Base-by-base conservation (phyloP, 2,888 invertebrate species). In the Synergus gifuensis region DNA sequence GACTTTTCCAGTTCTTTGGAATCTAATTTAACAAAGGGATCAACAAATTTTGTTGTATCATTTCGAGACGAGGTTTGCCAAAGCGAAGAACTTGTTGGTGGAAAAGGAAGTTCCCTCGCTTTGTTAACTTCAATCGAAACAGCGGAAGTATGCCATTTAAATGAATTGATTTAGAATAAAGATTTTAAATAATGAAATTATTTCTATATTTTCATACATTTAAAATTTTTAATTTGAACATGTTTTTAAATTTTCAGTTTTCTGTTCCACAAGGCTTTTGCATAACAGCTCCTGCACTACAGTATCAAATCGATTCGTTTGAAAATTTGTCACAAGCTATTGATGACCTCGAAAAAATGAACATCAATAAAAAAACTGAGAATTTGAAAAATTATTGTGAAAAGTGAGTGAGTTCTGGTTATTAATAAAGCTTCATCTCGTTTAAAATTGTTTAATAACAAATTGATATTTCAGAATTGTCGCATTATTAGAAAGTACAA, bases 41-140 rank as follows among this genome's bases (percentile, higher is more conserved):
- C 73, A 7, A 89, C 92, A 12, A 91, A 88, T 2, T 88, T 87
- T 11, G 93, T 94, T 79, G 82, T 93, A 1, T 79, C 91, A 0
- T 93, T 95, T 42, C 91, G 92, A 9, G 93, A 93, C 14, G 87
- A 89, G 0, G 93, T 93, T 16, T 94, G 95, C 42, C 92, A 93
- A 40, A 94, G 94, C 82, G 91, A 94, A 0, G 89, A 91, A 11
- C 90, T 95, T 12, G 95, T 96, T 0, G 97, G 97, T 0, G 97
- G 97, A 0, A 97, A 97, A 91, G 97, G 96, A 12, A 95, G 95
- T 1, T 97, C 97, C 2, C 91, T 97, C 16, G 96, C 96, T 0
- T 90, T 95, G 60, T 92, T 97, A 67, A 91, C 93, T 12, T 92
- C 93, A 28, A 92, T 94, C 78, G 85, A 91, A 22, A 86, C 89